Evolutionary conservation across 1,140 invertebrate genomes (phyloP).

Genomic region (Drosophila sturtevanti): DNA sequence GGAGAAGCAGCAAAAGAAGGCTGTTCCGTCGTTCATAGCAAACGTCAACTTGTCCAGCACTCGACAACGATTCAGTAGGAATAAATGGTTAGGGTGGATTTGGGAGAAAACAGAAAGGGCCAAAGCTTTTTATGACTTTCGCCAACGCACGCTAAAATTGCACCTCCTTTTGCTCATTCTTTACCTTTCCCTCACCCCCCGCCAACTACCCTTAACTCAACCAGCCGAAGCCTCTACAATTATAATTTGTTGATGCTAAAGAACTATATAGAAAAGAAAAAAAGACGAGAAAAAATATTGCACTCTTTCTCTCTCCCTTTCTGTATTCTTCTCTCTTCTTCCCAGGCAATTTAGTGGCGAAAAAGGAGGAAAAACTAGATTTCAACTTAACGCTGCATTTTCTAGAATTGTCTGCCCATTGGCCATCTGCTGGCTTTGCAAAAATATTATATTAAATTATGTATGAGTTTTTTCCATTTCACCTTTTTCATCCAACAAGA

Average conservation of each 20-base stretch:
- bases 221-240: slow-evolving; percentile 37
- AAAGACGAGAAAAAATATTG: neutral
- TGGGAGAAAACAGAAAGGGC: slow-evolving; percentile 3
- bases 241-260: slow-evolving; percentile 59
- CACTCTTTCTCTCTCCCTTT: slow-evolving; percentile 28
- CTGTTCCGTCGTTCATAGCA: slow-evolving; percentile 7
- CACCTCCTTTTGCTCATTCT: neutral
- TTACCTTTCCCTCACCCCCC: neutral
- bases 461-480: slow-evolving; percentile 36
- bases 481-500: neutral
- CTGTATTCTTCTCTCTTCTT: too few relatives aligned
- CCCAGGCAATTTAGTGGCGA: neutral
- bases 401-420: slow-evolving; percentile 39
- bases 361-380: neutral
- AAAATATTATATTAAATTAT: slow-evolving; percentile 64
- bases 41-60: slow-evolving; percentile 60
- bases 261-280: slow-evolving; percentile 11
- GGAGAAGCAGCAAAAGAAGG: neutral
- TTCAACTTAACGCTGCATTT: slow-evolving; percentile 30
- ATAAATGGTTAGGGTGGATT: neutral
- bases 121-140: slow-evolving; percentile 52
- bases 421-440: slow-evolving; percentile 41
- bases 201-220: neutral
- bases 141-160: slow-evolving; percentile 54
- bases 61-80: slow-evolving; percentile 29